These are phyloP conservation scores for Caenorhabditis macrosperma DNA, from an alignment of 2,888 invertebrate species.

Conservation along the genomic window DNA sequence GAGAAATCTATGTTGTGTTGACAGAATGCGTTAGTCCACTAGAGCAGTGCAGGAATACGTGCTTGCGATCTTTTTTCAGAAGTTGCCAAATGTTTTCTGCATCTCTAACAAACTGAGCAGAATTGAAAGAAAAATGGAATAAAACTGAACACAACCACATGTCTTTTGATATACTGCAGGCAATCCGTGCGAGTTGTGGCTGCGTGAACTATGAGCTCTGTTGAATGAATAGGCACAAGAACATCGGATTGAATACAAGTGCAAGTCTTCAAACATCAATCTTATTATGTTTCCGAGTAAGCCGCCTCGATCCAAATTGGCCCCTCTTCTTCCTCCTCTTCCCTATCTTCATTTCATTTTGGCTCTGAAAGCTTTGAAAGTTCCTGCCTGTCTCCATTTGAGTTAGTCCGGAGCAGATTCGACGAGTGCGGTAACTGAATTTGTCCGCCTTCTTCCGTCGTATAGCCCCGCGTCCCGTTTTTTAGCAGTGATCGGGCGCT, in stretches of 20 bases:
- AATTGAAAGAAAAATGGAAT: background rate
- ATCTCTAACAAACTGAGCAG: no score
- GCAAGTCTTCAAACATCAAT: conserved; percentile 49
- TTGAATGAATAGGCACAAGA: conserved; percentile 11
- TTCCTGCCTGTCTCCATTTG: conserved; percentile 27
- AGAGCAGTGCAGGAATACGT: background rate
- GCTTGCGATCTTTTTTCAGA: no score
- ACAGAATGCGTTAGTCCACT: background rate
- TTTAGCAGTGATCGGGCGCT: conserved; percentile 21
- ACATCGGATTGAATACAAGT: conserved; percentile 33
- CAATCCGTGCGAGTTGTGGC: no score
- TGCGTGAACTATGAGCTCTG: conserved; percentile 31
- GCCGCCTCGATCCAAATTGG: conserved; percentile 11
- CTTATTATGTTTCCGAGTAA: conserved; percentile 30
- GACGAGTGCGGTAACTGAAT: conserved; percentile 50
- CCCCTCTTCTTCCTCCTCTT: conserved; percentile 6
- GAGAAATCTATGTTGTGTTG: background rate
- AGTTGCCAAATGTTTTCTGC: no score
- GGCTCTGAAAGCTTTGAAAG: conserved; percentile 25
- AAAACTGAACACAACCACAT: background rate
- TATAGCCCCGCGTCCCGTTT: conserved; percentile 33
- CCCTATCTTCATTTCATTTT: conserved; percentile 18
- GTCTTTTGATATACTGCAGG: no score
- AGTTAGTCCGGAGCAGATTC: conserved; percentile 41
- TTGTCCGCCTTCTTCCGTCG: conserved; percentile 32